Evolutionary conservation across 1,140 invertebrate genomes (phyloP).

Genomic region (Elysia chlorotica): DNA sequence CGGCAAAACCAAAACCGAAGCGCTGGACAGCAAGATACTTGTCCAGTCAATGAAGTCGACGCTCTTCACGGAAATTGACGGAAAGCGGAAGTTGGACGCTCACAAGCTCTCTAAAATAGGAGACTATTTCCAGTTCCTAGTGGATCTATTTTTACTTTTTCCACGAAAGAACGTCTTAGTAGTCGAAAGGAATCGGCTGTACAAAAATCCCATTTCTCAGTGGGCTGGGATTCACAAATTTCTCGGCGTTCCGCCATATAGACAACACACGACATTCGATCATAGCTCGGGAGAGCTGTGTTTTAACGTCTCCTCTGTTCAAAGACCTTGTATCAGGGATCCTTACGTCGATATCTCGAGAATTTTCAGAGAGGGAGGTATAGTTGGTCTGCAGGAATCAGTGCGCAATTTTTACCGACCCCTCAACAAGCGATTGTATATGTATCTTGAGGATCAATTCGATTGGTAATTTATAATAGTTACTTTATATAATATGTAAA

Average conservation of each 20-base stretch:
- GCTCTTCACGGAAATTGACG: background rate
- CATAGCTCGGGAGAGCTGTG: background rate
- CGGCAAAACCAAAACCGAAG: background rate
- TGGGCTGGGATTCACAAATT: background rate
- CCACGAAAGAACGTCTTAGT: background rate
- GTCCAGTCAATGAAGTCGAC: background rate
- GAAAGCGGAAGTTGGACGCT: background rate
- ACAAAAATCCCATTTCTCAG: background rate
- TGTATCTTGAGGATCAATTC: background rate
- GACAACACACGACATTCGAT: background rate
- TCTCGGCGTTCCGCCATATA: background rate
- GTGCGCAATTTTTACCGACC: constrained; percentile 1
- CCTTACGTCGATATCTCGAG: background rate
- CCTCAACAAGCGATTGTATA: background rate
- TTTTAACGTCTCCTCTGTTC: background rate
- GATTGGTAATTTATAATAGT: no score
- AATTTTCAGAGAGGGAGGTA: background rate
- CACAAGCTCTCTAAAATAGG: background rate
- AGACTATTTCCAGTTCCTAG: background rate
- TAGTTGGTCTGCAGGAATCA: background rate
- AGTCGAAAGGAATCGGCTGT: background rate
- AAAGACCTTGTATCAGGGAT: background rate
- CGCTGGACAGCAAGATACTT: background rate
- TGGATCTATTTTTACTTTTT: background rate
- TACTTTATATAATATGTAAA: no score